These are phyloP conservation scores for Sphaerodactylus townsendi DNA, from an alignment of 2,113 vertebrate species.

Conservation along the genomic window DNA sequence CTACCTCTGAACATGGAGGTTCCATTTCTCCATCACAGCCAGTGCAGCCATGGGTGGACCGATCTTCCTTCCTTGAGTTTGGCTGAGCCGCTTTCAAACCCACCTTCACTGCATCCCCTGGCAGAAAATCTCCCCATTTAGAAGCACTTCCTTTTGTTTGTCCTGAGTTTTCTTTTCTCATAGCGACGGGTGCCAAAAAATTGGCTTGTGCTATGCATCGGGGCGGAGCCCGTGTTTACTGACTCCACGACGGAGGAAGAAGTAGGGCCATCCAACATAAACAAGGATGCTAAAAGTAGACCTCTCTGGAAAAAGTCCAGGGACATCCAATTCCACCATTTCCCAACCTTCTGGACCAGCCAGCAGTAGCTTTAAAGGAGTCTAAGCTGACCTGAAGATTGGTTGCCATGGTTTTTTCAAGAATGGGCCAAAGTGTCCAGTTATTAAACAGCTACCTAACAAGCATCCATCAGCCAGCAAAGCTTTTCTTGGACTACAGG, in stretches of 20 bases:
- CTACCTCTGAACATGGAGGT: no score
- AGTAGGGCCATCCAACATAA: not conserved
- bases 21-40: no score
- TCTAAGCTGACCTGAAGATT: not conserved
- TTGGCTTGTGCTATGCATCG: not conserved
- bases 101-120: no score
- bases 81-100: no score
- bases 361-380: not conserved
- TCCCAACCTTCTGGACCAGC: not conserved
- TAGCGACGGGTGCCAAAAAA: not conserved
- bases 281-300: slow-evolving; percentile 9
- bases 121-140: no score
- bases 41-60: no score
- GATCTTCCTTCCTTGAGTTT: no score
- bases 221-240: not conserved
- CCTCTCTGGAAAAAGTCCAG: not conserved
- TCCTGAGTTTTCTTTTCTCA: no score
- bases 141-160: no score
- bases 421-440: not conserved
- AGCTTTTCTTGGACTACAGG: not conserved
- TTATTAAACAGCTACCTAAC: not conserved
- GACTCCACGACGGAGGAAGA: not conserved
- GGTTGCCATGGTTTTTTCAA: not conserved
- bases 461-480: not conserved
- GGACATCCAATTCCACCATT: not conserved